A percentile compares a stretch with the other conserved stretches of the same genome.
Conservation (phyloP, 2,113 vertebrate genomes). For the Brienomyrus brachyistius region DNA sequence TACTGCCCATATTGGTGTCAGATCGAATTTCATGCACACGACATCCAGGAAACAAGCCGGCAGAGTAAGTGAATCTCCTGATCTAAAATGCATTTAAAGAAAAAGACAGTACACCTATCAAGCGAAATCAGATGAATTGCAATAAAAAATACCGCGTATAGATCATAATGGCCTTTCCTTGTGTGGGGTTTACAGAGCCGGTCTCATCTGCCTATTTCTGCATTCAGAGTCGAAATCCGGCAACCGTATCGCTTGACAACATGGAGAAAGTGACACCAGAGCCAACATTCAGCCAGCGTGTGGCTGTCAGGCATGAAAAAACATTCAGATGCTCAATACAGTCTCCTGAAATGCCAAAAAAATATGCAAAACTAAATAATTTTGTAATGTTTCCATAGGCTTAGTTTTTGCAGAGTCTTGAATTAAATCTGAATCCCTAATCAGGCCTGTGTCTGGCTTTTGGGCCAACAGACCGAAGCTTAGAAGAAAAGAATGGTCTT, state of each 20-base stretch:
- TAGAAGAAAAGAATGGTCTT: not conserved
- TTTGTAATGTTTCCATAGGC: not conserved
- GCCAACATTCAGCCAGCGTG: not conserved
- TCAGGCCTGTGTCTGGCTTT: not conserved
- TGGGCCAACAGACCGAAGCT: not conserved
- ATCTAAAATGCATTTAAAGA: not conserved
- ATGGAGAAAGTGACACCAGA: not conserved
- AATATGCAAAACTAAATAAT: not conserved
- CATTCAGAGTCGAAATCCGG: not conserved
- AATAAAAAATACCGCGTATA: not conserved
- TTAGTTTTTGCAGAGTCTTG: not conserved
- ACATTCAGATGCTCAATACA: not conserved
- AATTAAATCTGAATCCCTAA: not conserved
- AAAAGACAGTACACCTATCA: not conserved
- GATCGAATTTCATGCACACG: not conserved
- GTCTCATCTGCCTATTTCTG: not conserved
- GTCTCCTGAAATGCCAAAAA: not conserved
- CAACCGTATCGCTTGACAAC: not conserved
- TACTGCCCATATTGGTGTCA: not conserved
- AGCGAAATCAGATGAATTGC: not conserved
- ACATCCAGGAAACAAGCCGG: not conserved
- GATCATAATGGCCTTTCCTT: not conserved
- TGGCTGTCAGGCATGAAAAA: not conserved
- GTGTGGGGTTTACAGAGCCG: not conserved
- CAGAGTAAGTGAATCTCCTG: not conserved